Percentiles rank a stretch among this genome's conserved stretches.
phyloP scores from a whole-genome alignment of 2,888 invertebrate genomes.

The Podabrus alpinus region DNA sequence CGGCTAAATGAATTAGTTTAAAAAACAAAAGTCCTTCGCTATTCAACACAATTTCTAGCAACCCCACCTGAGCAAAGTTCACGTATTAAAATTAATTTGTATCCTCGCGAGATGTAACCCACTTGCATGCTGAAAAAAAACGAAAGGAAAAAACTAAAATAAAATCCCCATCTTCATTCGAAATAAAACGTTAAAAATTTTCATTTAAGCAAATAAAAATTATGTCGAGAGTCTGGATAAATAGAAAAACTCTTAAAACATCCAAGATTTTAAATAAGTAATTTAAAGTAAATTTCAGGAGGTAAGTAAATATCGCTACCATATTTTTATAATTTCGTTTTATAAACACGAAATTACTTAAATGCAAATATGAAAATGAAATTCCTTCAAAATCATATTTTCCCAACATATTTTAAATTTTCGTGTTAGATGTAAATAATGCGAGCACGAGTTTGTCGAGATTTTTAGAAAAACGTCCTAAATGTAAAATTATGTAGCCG shows the following conservation, averaged over 20 bases:
- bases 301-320: not conserved
- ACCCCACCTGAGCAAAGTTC: not conserved
- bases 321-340: not conserved
- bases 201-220: not conserved
- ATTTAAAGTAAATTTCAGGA: not conserved
- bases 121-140: not conserved
- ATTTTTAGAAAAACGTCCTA: too few species aligned
- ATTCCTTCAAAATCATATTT: not conserved
- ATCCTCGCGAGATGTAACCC: not conserved
- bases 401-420: not conserved
- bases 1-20: conserved; percentile 18
- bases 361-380: not conserved
- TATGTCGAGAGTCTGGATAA: not conserved
- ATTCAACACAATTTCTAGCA: conserved; percentile 5
- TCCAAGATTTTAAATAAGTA: not conserved
- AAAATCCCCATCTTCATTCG: not conserved
- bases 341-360: not conserved
- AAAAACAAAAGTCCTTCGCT: conserved; percentile 20
- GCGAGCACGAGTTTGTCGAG: too few species aligned
- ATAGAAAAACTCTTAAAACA: not conserved
- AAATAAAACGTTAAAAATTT: not conserved
- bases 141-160: not conserved
- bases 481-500: too few species aligned
- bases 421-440: not conserved
- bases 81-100: not conserved